Percentiles rank a stretch among this genome's conserved stretches.
These are phyloP conservation scores for Idaea straminata DNA, from an alignment of 2,888 invertebrate genomes.

Conservation along the genomic window DNA sequence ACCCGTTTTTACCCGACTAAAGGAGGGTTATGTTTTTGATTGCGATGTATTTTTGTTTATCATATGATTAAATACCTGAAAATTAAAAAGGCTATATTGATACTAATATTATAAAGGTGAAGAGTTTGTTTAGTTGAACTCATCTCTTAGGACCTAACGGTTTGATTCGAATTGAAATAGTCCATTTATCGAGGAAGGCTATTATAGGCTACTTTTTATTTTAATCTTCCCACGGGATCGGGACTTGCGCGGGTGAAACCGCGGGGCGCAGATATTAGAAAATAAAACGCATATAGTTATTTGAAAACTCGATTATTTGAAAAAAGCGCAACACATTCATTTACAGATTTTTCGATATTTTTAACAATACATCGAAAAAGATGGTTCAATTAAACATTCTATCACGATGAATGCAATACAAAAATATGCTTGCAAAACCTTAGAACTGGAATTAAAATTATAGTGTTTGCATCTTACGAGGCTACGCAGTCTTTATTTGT, in stretches of 20 bases:
- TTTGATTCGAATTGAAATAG: no score
- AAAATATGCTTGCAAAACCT: neutral
- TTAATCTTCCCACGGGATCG: neutral
- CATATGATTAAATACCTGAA: no score
- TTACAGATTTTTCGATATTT: slow-evolving; percentile 30
- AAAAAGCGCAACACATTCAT: slow-evolving; percentile 70
- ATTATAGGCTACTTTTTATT: neutral
- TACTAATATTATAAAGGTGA: no score
- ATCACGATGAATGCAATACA: slow-evolving; percentile 7
- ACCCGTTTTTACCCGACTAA: no score
- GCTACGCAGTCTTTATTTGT: neutral
- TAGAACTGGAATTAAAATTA: neutral
- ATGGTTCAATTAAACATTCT: slow-evolving; percentile 19
- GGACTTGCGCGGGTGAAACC: neutral
- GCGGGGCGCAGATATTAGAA: slow-evolving; percentile 13
- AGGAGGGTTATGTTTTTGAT: no score
- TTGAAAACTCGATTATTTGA: slow-evolving; percentile 76
- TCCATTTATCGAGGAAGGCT: neutral
- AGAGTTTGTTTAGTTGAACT: no score
- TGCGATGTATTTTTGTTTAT: no score
- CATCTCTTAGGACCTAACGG: no score
- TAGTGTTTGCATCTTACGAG: neutral
- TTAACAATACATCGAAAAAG: slow-evolving; percentile 2
- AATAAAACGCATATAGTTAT: slow-evolving; percentile 68
- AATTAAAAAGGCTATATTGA: no score